These are phyloP conservation scores for Papilio xuthus DNA, from an alignment of 1,140 invertebrate species.

Conservation along the genomic window DNA sequence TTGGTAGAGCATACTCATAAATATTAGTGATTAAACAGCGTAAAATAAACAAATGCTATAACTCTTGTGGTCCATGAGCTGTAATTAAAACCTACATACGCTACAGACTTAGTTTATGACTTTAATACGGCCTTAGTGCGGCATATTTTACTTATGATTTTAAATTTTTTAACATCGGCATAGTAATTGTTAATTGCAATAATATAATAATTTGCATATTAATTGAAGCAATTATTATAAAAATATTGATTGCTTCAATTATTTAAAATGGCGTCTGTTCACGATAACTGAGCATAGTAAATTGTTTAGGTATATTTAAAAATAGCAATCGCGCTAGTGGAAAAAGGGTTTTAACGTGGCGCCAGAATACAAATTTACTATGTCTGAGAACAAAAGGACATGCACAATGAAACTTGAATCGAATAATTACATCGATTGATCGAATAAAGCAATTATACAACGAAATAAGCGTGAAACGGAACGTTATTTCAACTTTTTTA, in stretches of 20 bases:
- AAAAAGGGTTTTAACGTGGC: neutral
- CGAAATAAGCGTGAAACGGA: slow-evolving; percentile 24
- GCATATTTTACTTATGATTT: neutral
- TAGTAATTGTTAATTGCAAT: neutral
- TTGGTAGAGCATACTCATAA: neutral
- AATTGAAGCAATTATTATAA: neutral
- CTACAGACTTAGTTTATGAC: neutral
- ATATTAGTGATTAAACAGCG: neutral
- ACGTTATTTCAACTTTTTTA: neutral
- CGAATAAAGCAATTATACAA: slow-evolving; percentile 14
- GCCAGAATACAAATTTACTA: slow-evolving; percentile 3
- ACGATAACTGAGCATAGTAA: neutral
- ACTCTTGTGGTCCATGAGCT: neutral
- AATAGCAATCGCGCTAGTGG: neutral
- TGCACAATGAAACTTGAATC: neutral
- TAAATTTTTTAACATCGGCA: no score
- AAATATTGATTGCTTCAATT: no score
- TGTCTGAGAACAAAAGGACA: slow-evolving; percentile 16
- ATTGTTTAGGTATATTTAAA: neutral
- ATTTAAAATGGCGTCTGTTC: neutral
- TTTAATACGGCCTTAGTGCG: neutral
- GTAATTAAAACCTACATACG: slow-evolving; percentile 14
- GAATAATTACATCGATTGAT: slow-evolving; percentile 10
- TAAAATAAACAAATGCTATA: slow-evolving; percentile 12
- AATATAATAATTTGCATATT: neutral